Evolutionary conservation across 92 coral and sea anemone genomes (phyloP), one percentile per base, ranked within the genome.

Genomic region (Epizoanthus stellaris): DNA sequence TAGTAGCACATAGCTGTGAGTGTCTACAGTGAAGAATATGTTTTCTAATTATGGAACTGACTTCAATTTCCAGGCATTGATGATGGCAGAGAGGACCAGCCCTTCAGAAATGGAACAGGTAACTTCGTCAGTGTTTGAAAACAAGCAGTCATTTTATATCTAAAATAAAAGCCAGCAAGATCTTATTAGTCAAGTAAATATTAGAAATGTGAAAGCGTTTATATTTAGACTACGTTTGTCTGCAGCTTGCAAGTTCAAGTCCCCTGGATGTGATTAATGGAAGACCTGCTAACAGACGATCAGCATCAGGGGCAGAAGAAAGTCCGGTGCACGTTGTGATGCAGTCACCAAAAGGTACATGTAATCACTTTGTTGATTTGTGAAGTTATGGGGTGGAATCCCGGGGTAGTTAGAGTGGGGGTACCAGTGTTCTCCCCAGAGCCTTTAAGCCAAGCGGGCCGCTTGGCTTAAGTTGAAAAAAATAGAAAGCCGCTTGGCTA

Each of bases 281-380:
- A 19, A 76, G 84, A 23, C 12, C 61, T 5, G 42, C 71, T 20
- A n/a, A 40, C 61, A 67, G 83, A 47, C 60, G 83, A 20, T 15
- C 85, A 25, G 81, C 81, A 42, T 66, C 93, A 21, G 99, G 99
- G 43, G 89, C 93, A 53, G 99, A 97, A 77, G 95, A 92, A 34
- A 97, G 90, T 58, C 99, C 99, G 5, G 88, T 92, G 3, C 93
- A 94, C 80, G 98, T 94, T 34, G 86, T 94, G 13, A 89, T 92
- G 66, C 98, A 94, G 82, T 77, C 91, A 47, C 98, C 93, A 74
- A 94, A 94, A 88, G 98, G 95, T 91, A 70, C 15, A 3, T 69
- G n/a, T 69, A 57, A n/a, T 1, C 53, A 21, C 8, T 30, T 30
- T 30, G 34, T 30, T 30, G 34, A 30, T 30, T 30, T 30, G 34